These are phyloP conservation scores for Saimiri boliviensis DNA, from an alignment of 2,113 vertebrate species.

Conservation along the genomic window DNA sequence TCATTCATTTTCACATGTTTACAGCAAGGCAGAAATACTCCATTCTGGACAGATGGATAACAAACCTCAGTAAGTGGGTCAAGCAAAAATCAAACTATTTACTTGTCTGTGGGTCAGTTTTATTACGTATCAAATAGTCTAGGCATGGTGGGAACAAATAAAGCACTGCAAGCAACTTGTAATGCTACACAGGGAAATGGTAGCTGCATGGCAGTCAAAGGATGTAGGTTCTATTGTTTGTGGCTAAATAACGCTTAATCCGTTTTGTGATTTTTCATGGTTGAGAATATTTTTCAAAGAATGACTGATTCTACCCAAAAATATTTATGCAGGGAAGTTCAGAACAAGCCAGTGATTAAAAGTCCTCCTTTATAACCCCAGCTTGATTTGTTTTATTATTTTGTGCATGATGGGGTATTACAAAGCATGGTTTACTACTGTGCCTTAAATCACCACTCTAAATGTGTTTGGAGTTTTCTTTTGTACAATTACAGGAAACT, in stretches of 20 bases:
- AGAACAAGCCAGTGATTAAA: neutral
- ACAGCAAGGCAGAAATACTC: neutral
- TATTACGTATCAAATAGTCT: rapidly evolving
- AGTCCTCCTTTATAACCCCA: neutral
- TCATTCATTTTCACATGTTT: rapidly evolving
- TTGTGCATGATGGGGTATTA: neutral
- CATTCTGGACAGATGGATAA: neutral
- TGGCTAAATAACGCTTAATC: neutral
- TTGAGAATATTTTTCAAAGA: neutral
- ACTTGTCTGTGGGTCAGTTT: neutral
- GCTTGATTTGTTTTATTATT: neutral
- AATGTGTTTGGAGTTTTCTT: neutral
- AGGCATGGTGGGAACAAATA: rapidly evolving
- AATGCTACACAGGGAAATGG: too few relatives aligned
- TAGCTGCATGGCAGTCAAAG: rapidly evolving
- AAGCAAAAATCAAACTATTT: neutral
- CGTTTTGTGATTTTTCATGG: neutral
- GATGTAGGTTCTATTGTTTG: neutral
- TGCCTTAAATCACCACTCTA: neutral
- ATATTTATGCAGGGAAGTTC: neutral
- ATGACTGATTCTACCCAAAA: neutral
- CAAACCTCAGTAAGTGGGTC: neutral
- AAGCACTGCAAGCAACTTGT: rapidly evolving
- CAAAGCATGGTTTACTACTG: neutral
- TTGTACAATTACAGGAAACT: neutral